Conservation (phyloP, 2,113 vertebrate genomes). For the Colius striatus region DNA sequence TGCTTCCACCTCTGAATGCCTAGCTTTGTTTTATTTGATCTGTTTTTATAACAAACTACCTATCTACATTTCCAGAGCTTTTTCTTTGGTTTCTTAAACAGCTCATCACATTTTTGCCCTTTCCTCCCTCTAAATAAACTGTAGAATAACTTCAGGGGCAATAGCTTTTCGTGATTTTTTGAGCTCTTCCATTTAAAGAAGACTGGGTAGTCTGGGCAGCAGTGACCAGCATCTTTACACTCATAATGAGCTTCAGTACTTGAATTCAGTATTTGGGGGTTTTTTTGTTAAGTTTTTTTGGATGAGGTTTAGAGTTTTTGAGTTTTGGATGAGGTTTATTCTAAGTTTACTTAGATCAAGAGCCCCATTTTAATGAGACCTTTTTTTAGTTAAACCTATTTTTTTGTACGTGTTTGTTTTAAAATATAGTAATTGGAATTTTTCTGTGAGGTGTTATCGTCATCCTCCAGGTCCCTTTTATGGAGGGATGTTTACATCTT, state of each 20-base stretch:
- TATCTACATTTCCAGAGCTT: background rate
- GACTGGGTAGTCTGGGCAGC: background rate
- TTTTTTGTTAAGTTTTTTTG: background rate
- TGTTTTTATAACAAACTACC: accelerated
- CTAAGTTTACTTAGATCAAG: background rate
- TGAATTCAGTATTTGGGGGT: background rate
- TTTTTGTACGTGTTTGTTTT: background rate
- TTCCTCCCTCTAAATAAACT: background rate
- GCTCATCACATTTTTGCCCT: background rate
- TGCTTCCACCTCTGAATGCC: background rate
- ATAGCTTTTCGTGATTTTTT: background rate
- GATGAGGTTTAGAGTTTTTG: background rate
- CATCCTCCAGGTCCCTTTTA: background rate
- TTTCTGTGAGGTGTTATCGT: background rate
- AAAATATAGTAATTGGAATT: background rate
- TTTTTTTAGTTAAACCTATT: background rate
- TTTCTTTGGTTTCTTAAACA: background rate
- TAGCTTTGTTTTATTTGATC: background rate
- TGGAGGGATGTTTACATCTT: background rate
- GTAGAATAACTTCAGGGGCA: background rate
- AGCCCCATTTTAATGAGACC: background rate
- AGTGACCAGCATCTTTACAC: background rate
- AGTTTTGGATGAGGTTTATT: background rate
- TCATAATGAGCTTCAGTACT: background rate
- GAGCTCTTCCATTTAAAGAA: background rate